Evolutionary conservation across 2,113 vertebrate species (phyloP).

Genomic region (Symphodus melops): DNA sequence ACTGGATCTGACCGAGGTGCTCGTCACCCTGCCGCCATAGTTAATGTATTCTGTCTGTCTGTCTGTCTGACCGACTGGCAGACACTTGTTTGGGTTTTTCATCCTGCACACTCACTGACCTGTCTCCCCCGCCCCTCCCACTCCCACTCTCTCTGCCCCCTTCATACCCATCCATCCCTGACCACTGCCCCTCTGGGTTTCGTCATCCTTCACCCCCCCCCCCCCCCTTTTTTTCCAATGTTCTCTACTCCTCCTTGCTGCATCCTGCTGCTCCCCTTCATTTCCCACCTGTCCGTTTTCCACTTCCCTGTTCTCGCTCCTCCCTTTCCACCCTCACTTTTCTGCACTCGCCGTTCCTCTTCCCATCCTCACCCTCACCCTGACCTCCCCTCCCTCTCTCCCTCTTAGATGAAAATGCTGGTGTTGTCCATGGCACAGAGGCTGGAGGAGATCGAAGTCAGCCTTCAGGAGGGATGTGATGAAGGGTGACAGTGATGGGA

Average conservation of each 20-base stretch:
- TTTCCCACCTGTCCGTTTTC: conserved; percentile 68
- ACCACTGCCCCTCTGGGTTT: conserved; percentile 45
- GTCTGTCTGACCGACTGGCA: conserved; percentile 41
- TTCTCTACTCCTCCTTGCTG: conserved; percentile 45
- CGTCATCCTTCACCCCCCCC: conserved; percentile 23
- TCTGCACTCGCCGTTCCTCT: background rate
- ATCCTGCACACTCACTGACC: conserved; percentile 63
- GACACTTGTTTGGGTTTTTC: conserved; percentile 65
- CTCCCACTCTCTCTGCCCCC: conserved; percentile 3
- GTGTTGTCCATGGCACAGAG: conserved; percentile 77
- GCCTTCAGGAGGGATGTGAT: conserved; percentile 48
- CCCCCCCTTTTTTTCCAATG: conserved; percentile 47
- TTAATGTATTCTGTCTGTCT: conserved; percentile 71
- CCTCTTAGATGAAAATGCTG: conserved; percentile 79
- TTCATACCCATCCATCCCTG: conserved; percentile 41
- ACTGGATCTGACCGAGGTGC: conserved; percentile 26
- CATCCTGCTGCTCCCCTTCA: conserved; percentile 48
- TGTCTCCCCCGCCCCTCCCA: conserved; percentile 12
- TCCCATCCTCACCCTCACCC: background rate
- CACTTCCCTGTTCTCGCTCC: conserved; percentile 4
- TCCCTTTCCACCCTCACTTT: background rate
- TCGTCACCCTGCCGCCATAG: background rate
- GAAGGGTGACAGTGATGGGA: conserved; percentile 28
- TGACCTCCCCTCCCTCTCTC: conserved; percentile 1
- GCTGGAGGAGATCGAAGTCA: conserved; percentile 73